Evolutionary conservation across 2,113 vertebrate species (phyloP).

Genomic region (Callorhinus ursinus): DNA sequence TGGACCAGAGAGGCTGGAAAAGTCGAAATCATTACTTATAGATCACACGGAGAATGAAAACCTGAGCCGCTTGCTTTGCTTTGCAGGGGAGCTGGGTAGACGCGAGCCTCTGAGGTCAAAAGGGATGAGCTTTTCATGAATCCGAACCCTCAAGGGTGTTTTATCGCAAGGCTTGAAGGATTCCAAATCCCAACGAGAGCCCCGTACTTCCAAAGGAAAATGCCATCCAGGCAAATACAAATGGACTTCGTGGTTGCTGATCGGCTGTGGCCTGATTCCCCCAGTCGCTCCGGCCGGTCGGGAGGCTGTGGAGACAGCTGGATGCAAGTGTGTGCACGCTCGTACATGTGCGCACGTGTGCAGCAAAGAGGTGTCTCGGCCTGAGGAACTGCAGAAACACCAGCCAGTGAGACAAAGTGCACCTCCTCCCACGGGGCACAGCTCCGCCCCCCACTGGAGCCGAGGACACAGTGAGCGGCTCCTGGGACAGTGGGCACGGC

Average conservation of each 20-base stretch:
- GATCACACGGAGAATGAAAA: accelerated
- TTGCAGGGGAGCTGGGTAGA: accelerated
- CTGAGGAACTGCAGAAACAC: neutral
- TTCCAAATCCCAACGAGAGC: neutral
- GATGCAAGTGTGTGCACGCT: accelerated
- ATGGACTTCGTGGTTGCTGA: accelerated
- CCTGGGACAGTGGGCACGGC: neutral
- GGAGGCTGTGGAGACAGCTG: neutral
- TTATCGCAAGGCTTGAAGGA: too few relatives aligned
- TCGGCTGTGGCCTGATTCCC: neutral
- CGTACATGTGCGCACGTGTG: accelerated
- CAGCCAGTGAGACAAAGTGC: accelerated
- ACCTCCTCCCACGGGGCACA: neutral
- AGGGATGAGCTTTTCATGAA: neutral
- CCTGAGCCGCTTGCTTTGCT: accelerated
- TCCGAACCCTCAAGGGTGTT: neutral
- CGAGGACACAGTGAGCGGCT: accelerated
- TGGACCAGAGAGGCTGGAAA: neutral
- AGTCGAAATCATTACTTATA: neutral
- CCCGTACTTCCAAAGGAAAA: neutral
- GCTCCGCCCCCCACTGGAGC: neutral
- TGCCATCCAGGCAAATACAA: neutral
- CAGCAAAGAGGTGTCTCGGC: neutral
- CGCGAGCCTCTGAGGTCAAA: neutral
- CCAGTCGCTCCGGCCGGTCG: neutral